These are phyloP conservation scores for Eustalomyia histrio DNA, from an alignment of 2,888 invertebrate genomes.

Conservation along the genomic window DNA sequence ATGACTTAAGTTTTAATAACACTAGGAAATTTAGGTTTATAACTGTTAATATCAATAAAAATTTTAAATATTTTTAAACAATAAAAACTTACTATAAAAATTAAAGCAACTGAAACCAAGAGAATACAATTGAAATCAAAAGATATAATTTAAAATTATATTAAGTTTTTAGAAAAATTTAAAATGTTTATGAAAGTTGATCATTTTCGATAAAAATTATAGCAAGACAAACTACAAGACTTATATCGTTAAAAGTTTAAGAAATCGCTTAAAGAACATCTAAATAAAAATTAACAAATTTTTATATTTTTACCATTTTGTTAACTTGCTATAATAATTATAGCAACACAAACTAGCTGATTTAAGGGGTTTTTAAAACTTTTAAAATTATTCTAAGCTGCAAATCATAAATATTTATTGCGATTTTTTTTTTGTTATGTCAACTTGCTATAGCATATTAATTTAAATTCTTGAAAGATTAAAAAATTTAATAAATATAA, in stretches of 20 bases:
- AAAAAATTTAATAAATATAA: too few relatives aligned
- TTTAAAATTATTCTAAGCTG: too few relatives aligned
- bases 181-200: not conserved
- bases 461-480: too few relatives aligned
- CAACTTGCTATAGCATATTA: too few relatives aligned
- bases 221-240: not conserved
- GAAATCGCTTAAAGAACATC: not conserved
- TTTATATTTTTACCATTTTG: not conserved
- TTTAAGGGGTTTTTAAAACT: too few relatives aligned
- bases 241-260: not conserved
- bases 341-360: too few relatives aligned
- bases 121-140: not conserved
- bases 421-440: too few relatives aligned
- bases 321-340: too few relatives aligned
- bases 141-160: not conserved
- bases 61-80: not conserved
- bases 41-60: not conserved
- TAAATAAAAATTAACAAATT: not conserved
- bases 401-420: too few relatives aligned
- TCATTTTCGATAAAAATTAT: conserved; percentile 5
- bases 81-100: not conserved
- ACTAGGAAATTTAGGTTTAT: not conserved
- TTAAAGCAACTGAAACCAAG: conserved; percentile 9
- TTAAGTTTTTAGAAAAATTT: not conserved
- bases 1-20: not conserved